Evolutionary conservation across 2,113 vertebrate species (phyloP).

Genomic region (Cyphomyrus discorhynchus): DNA sequence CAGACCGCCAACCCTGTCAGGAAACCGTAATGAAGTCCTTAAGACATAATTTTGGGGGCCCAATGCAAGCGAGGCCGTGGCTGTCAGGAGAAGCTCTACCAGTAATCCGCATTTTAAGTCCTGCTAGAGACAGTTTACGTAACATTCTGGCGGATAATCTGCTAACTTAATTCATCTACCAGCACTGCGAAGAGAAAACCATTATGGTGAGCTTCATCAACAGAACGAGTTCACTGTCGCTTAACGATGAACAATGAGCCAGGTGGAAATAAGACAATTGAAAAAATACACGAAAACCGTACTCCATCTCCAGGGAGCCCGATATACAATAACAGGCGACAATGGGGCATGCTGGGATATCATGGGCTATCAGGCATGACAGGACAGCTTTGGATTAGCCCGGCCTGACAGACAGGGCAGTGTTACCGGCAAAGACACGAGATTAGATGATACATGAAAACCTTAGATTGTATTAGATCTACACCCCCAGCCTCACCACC

Average conservation of each 20-base stretch:
- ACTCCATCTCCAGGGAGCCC: neutral
- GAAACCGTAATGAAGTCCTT: constrained; percentile 10
- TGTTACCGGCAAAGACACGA: neutral
- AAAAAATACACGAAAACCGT: neutral
- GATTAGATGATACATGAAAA: neutral
- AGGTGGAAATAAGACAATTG: neutral
- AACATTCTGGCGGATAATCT: neutral
- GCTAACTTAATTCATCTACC: constrained; percentile 9
- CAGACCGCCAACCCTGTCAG: constrained; percentile 23
- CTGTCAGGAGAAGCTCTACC: constrained; percentile 3
- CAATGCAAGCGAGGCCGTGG: neutral
- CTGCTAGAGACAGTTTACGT: neutral
- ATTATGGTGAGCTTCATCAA: neutral
- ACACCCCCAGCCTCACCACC: neutral
- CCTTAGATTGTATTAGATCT: neutral
- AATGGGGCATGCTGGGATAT: constrained; percentile 25
- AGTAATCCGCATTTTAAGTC: constrained; percentile 13
- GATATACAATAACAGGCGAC: constrained; percentile 28
- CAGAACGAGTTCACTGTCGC: neutral
- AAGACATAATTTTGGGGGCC: constrained; percentile 1
- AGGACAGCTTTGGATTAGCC: neutral
- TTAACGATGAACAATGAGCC: neutral
- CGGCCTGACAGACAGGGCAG: neutral
- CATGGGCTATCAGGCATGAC: neutral
- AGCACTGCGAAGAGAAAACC: neutral